phyloP scores from a whole-genome alignment of 1,140 invertebrate species.

The Drosophila pseudoobscura region DNA sequence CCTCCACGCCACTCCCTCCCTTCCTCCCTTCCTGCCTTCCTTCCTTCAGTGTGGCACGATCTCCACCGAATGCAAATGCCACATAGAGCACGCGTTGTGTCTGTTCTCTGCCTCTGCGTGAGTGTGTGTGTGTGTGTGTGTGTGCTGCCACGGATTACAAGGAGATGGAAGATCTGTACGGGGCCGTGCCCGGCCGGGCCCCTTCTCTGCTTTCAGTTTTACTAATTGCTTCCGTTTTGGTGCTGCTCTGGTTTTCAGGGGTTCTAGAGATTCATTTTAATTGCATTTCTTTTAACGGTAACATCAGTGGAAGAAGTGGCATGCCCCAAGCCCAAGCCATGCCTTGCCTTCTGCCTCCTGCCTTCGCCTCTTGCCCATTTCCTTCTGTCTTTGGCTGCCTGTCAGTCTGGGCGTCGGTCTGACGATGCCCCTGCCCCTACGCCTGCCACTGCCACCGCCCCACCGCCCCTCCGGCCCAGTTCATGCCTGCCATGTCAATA shows the following conservation, averaged over 20 bases:
- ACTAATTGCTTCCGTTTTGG: constrained; percentile 77
- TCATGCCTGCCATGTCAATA: constrained; percentile 69
- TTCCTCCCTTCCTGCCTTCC: background rate
- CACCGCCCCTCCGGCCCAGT: background rate
- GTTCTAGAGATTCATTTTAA: constrained; percentile 77
- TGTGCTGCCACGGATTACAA: constrained; percentile 66
- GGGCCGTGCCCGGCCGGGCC: constrained; percentile 35
- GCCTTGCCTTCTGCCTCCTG: constrained; percentile 18
- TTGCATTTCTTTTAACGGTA: constrained; percentile 82
- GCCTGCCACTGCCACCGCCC: too few relatives aligned
- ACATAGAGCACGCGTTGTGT: constrained; percentile 72
- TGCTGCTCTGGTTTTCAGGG: constrained; percentile 53
- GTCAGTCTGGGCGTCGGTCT: constrained; percentile 40
- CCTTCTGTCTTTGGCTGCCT: constrained; percentile 19
- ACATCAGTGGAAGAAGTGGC: constrained; percentile 49
- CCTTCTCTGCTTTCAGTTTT: constrained; percentile 54
- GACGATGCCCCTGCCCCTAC: constrained; percentile 4
- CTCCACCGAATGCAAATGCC: constrained; percentile 45
- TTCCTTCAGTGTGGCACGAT: constrained; percentile 2
- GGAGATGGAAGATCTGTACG: background rate
- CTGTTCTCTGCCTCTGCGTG: background rate
- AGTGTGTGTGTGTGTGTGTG: constrained; percentile 23
- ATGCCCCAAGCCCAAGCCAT: too few relatives aligned
- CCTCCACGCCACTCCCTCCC: background rate
- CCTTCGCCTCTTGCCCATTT: constrained; percentile 6